A percentile compares a stretch with the other conserved stretches of the same genome.
phyloP scores from a whole-genome alignment of 2,888 invertebrate species.

The Aleiodes leptofemur region DNA sequence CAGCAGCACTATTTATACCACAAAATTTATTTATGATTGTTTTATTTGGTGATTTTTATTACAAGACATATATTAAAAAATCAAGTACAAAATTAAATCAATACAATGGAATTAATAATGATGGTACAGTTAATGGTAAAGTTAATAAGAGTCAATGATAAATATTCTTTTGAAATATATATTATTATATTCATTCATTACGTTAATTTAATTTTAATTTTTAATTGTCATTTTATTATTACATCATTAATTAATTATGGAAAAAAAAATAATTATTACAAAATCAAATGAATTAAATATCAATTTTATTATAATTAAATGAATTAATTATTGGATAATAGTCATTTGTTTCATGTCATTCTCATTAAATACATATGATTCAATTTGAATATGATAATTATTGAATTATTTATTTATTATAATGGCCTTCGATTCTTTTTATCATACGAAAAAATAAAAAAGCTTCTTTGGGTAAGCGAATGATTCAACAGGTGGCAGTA shows the following conservation, averaged over 20 bases:
- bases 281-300: neutral
- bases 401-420: too few species aligned
- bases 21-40: slow-evolving; percentile 82
- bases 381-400: too few species aligned
- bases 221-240: too few species aligned
- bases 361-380: too few species aligned
- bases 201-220: neutral
- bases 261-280: too few species aligned
- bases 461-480: too few species aligned
- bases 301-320: neutral
- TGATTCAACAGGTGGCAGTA: too few species aligned
- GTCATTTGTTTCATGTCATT: neutral
- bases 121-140: slow-evolving; percentile 56
- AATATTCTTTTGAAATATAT: neutral
- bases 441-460: too few species aligned
- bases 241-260: neutral
- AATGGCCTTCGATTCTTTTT: too few species aligned
- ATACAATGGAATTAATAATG: slow-evolving; percentile 55
- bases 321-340: neutral
- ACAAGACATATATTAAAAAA: slow-evolving; percentile 78
- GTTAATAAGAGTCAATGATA: slow-evolving; percentile 60
- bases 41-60: slow-evolving; percentile 83
- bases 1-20: slow-evolving; percentile 78
- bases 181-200: neutral
- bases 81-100: neutral